Evolutionary conservation across 2,888 invertebrate species (phyloP).

Genomic region (Nemapogon koenigi): DNA sequence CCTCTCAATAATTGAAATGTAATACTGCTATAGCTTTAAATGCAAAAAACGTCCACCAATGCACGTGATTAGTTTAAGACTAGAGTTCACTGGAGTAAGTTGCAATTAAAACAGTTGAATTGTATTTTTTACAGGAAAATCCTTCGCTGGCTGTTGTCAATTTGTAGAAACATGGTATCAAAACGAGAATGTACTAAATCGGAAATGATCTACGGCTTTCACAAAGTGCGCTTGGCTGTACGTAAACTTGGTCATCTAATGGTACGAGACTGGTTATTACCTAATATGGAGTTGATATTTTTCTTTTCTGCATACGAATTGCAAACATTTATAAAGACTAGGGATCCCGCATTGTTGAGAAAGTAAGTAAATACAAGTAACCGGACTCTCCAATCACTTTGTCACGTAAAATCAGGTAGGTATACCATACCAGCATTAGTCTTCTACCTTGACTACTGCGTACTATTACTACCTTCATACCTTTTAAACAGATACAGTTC

Average conservation of each 20-base stretch:
- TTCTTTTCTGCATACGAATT: conserved; percentile 74
- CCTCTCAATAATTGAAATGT: too few species aligned
- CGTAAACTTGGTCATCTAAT: conserved; percentile 63
- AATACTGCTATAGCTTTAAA: too few species aligned
- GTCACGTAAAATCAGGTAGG: too few species aligned
- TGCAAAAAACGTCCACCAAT: too few species aligned
- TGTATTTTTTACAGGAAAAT: conserved; percentile 45
- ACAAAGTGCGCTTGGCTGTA: conserved; percentile 67
- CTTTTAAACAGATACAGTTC: too few species aligned
- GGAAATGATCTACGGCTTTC: conserved; percentile 51
- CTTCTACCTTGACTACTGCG: too few species aligned
- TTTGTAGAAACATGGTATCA: conserved; percentile 67
- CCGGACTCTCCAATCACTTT: too few species aligned
- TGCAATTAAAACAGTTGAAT: conserved; percentile 4
- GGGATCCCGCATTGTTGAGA: conserved; percentile 62
- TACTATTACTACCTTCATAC: too few species aligned
- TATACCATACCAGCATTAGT: too few species aligned
- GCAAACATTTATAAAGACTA: conserved; percentile 49
- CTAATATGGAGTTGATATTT: conserved; percentile 69
- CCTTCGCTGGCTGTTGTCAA: conserved; percentile 67
- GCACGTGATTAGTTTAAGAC: too few species aligned
- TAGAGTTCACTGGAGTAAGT: too few species aligned
- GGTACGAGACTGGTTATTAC: conserved; percentile 68
- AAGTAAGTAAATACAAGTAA: conserved; percentile 53
- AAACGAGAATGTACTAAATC: conserved; percentile 74